Evolutionary conservation across 2,888 invertebrate species (phyloP).

Genomic region (Galerucella nymphaeae): DNA sequence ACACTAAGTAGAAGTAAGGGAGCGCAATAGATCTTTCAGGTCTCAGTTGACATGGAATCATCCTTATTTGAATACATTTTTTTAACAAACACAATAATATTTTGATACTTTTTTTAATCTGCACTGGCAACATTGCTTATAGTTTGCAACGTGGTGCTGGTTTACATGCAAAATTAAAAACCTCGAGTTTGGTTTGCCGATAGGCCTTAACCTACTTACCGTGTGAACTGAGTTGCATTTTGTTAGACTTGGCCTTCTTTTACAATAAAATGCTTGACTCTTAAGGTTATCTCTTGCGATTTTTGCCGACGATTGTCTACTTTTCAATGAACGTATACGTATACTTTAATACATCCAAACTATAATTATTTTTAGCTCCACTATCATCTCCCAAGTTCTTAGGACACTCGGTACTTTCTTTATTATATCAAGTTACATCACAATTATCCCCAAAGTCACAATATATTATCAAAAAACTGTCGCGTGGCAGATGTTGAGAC

Average conservation of each 20-base stretch:
- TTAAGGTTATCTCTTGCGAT: slow-evolving; percentile 48
- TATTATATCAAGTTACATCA: neutral
- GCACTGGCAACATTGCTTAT: slow-evolving; percentile 17
- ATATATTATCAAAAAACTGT: slow-evolving; percentile 33
- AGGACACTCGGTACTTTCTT: neutral
- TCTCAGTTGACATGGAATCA: too few species aligned
- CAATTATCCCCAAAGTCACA: slow-evolving; percentile 6
- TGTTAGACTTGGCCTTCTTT: slow-evolving; percentile 64
- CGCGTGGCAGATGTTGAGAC: slow-evolving; percentile 48
- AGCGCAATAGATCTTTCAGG: too few species aligned
- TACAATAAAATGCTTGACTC: slow-evolving; percentile 47
- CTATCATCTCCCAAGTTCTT: too few species aligned
- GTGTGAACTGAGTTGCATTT: slow-evolving; percentile 63
- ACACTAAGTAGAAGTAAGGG: too few species aligned
- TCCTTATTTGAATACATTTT: too few species aligned
- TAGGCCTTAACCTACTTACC: slow-evolving; percentile 64
- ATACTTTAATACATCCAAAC: neutral
- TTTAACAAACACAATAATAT: too few species aligned
- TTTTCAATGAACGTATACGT: slow-evolving; percentile 15
- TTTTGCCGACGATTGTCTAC: slow-evolving; percentile 33
- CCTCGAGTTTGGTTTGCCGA: slow-evolving; percentile 53
- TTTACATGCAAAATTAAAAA: slow-evolving; percentile 57
- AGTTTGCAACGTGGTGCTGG: slow-evolving; percentile 52
- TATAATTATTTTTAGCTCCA: too few species aligned
- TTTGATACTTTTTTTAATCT: neutral